These are phyloP conservation scores for Thomomys bottae DNA, from an alignment of 2,113 vertebrate genomes.

Conservation along the genomic window DNA sequence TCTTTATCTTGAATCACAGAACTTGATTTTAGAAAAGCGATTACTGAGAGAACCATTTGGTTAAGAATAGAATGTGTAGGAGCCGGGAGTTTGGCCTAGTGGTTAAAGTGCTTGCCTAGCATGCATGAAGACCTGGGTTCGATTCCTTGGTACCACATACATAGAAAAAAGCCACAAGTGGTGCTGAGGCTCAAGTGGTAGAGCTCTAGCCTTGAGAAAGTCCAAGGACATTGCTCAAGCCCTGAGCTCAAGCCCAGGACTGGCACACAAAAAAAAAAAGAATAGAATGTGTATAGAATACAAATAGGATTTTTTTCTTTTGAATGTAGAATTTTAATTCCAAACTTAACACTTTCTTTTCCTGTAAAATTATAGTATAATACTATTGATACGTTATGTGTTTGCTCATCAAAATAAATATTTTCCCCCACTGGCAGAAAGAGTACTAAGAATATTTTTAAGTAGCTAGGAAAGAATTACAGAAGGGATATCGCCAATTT, in stretches of 20 bases:
- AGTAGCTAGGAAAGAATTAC: background rate
- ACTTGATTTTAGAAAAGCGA: background rate
- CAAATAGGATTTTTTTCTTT: background rate
- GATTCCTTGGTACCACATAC: too few relatives aligned
- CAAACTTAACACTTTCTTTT: conserved; percentile 14
- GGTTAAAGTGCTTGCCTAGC: too few relatives aligned
- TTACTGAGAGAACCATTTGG: background rate
- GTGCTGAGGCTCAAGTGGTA: too few relatives aligned
- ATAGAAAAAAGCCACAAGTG: too few relatives aligned
- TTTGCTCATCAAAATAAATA: background rate
- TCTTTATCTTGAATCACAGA: background rate
- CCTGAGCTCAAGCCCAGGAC: too few relatives aligned
- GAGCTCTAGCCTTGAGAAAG: too few relatives aligned
- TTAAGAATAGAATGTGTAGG: background rate
- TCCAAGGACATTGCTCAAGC: too few relatives aligned
- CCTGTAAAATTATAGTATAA: conserved; percentile 18
- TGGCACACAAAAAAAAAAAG: too few relatives aligned
- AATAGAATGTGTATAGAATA: background rate
- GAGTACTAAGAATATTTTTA: background rate
- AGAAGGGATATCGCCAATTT: conserved; percentile 14
- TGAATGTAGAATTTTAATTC: conserved; percentile 29
- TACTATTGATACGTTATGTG: background rate
- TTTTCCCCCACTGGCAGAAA: background rate
- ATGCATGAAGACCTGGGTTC: too few relatives aligned
- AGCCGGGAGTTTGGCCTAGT: too few relatives aligned